A percentile compares a stretch with the other conserved stretches of the same genome.
Evolutionary conservation across 2,113 vertebrate species (phyloP).

Genomic region (Neolamprologus falcicula): DNA sequence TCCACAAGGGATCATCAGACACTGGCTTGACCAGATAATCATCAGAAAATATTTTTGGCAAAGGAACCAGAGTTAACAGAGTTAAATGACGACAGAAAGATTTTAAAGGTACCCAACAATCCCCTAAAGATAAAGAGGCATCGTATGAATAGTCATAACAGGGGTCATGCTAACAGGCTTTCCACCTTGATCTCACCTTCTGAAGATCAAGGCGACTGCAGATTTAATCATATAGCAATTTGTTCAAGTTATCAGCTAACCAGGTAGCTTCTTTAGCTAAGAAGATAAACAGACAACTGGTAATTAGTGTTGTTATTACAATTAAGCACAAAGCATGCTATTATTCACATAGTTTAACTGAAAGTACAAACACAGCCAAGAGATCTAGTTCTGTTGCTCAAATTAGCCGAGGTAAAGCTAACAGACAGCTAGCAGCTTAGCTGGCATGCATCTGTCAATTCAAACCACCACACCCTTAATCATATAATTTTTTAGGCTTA

Average conservation of each 20-base stretch:
- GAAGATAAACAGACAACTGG: not conserved
- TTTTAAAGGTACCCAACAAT: not conserved
- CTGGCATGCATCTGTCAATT: not conserved
- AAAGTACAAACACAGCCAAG: not conserved
- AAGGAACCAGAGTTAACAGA: not conserved
- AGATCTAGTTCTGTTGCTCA: not conserved
- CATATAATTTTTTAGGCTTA: fast-evolving
- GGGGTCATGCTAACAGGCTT: not conserved
- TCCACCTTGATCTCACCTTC: not conserved
- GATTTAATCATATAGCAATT: not conserved
- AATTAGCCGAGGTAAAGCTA: not conserved
- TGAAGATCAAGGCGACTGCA: not conserved
- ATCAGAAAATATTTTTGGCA: not conserved
- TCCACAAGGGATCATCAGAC: not conserved
- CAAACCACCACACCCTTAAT: not conserved
- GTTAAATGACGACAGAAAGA: fast-evolving
- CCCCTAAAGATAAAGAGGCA: not conserved
- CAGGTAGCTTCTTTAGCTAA: not conserved
- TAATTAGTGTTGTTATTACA: not conserved
- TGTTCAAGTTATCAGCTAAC: not conserved
- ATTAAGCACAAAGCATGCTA: not conserved
- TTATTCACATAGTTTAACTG: not conserved
- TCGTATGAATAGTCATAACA: fast-evolving
- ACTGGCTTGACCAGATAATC: not conserved
- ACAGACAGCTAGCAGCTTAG: not conserved